These are phyloP conservation scores for Cotesia congregata DNA, from an alignment of 2,888 invertebrate species.

Conservation along the genomic window DNA sequence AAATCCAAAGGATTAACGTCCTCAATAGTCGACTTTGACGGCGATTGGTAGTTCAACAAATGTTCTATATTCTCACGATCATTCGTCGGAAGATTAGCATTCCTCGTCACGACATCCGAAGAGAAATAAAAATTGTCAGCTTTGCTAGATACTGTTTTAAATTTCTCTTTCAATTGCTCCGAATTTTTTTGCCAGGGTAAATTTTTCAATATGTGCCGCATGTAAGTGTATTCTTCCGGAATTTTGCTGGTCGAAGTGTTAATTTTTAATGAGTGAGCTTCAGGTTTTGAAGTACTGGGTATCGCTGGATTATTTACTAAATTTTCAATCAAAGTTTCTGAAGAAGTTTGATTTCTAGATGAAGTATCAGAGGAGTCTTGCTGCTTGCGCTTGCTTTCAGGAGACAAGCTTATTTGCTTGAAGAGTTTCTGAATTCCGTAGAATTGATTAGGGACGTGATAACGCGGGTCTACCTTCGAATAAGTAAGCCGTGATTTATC, in stretches of 20 bases:
- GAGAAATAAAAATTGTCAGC: conserved; percentile 20
- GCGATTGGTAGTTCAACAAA: neutral
- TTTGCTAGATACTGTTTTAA: neutral
- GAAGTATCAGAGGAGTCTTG: neutral
- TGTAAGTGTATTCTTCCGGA: conserved; percentile 25
- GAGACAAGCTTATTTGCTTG: neutral
- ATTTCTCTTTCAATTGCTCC: neutral
- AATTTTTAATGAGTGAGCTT: too few relatives aligned
- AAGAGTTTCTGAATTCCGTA: neutral
- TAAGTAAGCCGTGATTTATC: neutral
- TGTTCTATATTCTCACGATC: neutral
- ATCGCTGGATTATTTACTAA: too few relatives aligned
- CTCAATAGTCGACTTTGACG: neutral
- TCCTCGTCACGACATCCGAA: conserved; percentile 18
- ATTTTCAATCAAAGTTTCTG: neutral
- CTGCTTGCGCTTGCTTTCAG: neutral
- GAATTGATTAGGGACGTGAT: neutral
- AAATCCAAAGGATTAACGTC: neutral
- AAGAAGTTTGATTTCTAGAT: neutral
- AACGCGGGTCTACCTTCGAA: neutral
- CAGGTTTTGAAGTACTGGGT: neutral
- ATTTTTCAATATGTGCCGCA: conserved; percentile 34
- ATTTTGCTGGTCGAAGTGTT: conserved; percentile 18
- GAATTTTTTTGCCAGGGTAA: neutral
- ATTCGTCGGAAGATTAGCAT: neutral